A percentile compares a stretch with the other conserved stretches of the same genome.
Evolutionary conservation across 2,888 invertebrate species (phyloP).

Genomic region (Asteroscopus sphinx): DNA sequence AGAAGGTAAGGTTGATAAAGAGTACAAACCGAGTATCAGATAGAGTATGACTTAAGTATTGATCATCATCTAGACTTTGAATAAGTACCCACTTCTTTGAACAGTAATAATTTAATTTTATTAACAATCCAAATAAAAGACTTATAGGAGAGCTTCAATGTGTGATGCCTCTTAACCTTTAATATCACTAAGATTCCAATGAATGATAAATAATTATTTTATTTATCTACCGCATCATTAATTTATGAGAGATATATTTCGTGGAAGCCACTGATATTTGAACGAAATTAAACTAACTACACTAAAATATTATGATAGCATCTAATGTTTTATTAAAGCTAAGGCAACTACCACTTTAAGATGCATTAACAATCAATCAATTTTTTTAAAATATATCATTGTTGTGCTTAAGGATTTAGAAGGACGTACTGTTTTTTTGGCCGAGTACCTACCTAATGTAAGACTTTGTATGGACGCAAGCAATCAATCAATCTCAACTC

Average conservation of each 20-base stretch:
- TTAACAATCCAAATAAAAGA: too few relatives aligned
- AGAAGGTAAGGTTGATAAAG: too few relatives aligned
- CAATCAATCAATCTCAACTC: background rate
- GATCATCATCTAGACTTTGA: too few relatives aligned
- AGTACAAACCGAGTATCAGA: too few relatives aligned
- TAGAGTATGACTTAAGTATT: too few relatives aligned
- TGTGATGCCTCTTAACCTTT: constrained; percentile 19
- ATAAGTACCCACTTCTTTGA: too few relatives aligned
- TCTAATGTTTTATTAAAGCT: background rate
- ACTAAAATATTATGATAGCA: constrained; percentile 31
- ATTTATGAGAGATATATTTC: constrained; percentile 22
- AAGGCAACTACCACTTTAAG: constrained; percentile 25
- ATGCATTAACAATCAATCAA: constrained; percentile 34
- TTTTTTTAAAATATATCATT: constrained; percentile 17
- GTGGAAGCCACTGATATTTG: constrained; percentile 24
- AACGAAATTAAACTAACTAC: constrained; percentile 8
- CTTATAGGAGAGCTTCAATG: too few relatives aligned
- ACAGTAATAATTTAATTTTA: too few relatives aligned
- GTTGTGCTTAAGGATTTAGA: constrained; percentile 1
- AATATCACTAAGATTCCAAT: too few relatives aligned
- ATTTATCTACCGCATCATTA: constrained; percentile 23
- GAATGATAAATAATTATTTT: constrained; percentile 25
- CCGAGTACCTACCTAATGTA: too few relatives aligned
- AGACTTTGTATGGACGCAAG: too few relatives aligned
- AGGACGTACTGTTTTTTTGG: constrained; percentile 8